Conservation (phyloP, 2,888 invertebrate species). For the Iphiclides podalirius region DNA sequence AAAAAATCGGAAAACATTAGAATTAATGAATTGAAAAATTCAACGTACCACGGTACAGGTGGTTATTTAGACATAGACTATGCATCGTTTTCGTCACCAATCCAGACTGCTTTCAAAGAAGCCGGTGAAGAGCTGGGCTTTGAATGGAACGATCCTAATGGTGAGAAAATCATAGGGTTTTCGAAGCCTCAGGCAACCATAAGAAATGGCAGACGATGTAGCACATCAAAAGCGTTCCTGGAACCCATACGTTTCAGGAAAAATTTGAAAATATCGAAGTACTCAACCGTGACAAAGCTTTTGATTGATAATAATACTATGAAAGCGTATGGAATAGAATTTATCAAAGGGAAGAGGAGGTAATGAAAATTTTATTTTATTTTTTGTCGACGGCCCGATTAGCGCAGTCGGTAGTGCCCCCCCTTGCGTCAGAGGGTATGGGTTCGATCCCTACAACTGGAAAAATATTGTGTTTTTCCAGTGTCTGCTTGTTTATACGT, state of each 20-base stretch:
- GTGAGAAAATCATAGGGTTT: conserved; percentile 82
- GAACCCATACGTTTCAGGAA: conserved; percentile 81
- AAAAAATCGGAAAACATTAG: conserved; percentile 87
- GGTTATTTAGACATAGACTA: conserved; percentile 86
- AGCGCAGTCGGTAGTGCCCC: too few species aligned
- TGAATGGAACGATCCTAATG: conserved; percentile 85
- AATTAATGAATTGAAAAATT: conserved; percentile 79
- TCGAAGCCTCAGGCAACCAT: conserved; percentile 86
- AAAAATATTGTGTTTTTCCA: too few species aligned
- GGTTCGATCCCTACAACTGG: too few species aligned
- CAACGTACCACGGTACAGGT: conserved; percentile 82
- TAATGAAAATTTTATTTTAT: conserved; percentile 35
- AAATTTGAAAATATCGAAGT: conserved; percentile 86
- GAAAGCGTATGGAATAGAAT: conserved; percentile 84
- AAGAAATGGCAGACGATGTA: conserved; percentile 86
- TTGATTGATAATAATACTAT: conserved; percentile 82
- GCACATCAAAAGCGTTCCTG: conserved; percentile 89
- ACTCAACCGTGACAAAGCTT: conserved; percentile 84
- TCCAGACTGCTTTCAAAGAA: conserved; percentile 83
- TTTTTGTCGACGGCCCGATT: not conserved
- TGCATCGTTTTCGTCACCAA: conserved; percentile 81
- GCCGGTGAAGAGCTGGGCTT: conserved; percentile 86
- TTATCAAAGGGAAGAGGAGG: conserved; percentile 80
- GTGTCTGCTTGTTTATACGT: too few species aligned
- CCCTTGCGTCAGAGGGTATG: too few species aligned